These are phyloP conservation scores for Protobothrops mucrosquamatus DNA, from an alignment of 2,113 vertebrate species.

Conservation along the genomic window DNA sequence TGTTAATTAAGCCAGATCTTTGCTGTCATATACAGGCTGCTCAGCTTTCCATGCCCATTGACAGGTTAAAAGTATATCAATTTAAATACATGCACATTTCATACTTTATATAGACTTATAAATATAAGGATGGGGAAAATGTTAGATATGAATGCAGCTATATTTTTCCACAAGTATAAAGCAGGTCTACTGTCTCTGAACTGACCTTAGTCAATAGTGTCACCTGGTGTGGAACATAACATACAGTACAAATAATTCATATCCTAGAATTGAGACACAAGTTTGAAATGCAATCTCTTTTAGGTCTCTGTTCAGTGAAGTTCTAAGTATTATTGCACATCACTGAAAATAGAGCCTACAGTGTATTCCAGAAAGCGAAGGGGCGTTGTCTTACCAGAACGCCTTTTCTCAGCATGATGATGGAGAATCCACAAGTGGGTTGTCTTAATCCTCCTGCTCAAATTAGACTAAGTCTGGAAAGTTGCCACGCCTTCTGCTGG, in stretches of 20 bases:
- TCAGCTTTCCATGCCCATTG: slow-evolving; percentile 33
- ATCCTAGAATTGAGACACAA: not conserved
- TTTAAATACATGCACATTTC: slow-evolving; percentile 33
- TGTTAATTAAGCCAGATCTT: slow-evolving; percentile 20
- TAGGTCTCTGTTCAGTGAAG: not conserved
- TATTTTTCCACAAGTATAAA: slow-evolving; percentile 2
- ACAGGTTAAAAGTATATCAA: slow-evolving; percentile 26
- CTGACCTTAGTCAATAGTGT: not conserved
- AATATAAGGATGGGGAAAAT: slow-evolving; percentile 35
- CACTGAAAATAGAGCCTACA: slow-evolving; percentile 6
- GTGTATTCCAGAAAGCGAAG: slow-evolving; percentile 12
- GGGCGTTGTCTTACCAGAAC: too few relatives aligned
- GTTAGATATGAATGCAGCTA: slow-evolving; percentile 6
- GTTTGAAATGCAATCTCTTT: accelerated
- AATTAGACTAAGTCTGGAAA: too few relatives aligned
- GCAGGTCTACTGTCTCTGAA: not conserved
- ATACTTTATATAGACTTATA: slow-evolving; percentile 21
- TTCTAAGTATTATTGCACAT: slow-evolving; percentile 25
- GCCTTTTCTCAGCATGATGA: too few relatives aligned
- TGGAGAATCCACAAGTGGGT: too few relatives aligned
- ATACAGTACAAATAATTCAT: slow-evolving; percentile 19
- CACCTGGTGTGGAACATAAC: slow-evolving; percentile 2
- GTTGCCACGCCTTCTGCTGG: too few relatives aligned
- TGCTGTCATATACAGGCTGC: slow-evolving; percentile 10
- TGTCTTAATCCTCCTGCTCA: too few relatives aligned